These are phyloP conservation scores for Amphilophus citrinellus DNA, from an alignment of 2,113 vertebrate species.

Conservation along the genomic window DNA sequence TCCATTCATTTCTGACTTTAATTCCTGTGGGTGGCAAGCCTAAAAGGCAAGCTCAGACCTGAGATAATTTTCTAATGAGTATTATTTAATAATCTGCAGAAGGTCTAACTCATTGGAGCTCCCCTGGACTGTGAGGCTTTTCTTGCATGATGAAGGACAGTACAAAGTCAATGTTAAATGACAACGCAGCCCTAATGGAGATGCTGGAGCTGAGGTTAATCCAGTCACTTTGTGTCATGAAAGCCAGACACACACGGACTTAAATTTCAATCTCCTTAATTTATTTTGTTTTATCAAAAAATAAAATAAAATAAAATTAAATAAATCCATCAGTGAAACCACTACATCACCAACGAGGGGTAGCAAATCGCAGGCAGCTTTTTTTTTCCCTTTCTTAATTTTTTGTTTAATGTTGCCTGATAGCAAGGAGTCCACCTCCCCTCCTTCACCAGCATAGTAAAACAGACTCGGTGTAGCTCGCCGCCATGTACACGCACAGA, in stretches of 20 bases:
- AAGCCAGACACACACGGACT: neutral
- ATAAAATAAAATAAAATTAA: too few relatives aligned
- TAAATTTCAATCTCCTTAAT: neutral
- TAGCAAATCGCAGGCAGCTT: slow-evolving; percentile 31
- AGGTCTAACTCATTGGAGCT: neutral
- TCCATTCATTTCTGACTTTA: neutral
- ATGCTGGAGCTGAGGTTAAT: slow-evolving; percentile 1
- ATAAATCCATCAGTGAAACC: neutral
- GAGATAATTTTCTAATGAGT: neutral
- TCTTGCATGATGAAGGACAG: neutral
- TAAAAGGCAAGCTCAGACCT: neutral
- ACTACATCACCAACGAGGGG: slow-evolving; percentile 2
- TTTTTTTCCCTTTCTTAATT: neutral
- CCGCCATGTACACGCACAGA: slow-evolving; percentile 59
- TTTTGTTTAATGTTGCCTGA: slow-evolving; percentile 1
- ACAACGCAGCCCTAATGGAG: neutral
- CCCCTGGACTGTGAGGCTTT: neutral
- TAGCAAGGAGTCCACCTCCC: slow-evolving; percentile 26
- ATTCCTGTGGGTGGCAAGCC: neutral
- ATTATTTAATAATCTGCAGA: neutral
- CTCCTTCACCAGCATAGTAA: slow-evolving; percentile 57
- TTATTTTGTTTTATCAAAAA: neutral
- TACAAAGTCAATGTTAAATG: slow-evolving; percentile 8
- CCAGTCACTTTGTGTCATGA: neutral
- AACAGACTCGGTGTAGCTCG: slow-evolving; percentile 24